Evolutionary conservation across 2,888 invertebrate genomes (phyloP).

Genomic region (Pheosia tremula): DNA sequence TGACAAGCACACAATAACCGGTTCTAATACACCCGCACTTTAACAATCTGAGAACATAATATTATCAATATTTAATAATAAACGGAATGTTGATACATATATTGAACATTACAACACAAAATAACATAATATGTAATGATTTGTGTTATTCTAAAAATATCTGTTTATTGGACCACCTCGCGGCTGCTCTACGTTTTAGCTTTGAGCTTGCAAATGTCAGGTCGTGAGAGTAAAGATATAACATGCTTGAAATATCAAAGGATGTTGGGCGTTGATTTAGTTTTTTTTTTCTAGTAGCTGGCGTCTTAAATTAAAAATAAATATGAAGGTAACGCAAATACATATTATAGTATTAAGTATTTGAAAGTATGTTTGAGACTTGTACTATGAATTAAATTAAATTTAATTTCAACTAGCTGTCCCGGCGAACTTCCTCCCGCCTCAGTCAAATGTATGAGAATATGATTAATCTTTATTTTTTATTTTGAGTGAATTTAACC

Average conservation of each 20-base stretch:
- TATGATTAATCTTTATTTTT: too few relatives aligned
- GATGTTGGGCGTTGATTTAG: not conserved
- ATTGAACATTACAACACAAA: not conserved
- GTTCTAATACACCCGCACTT: not conserved
- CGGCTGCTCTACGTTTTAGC: slow-evolving; percentile 8
- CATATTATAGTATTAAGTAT: too few relatives aligned
- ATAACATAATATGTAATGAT: slow-evolving; percentile 7
- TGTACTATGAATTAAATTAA: too few relatives aligned
- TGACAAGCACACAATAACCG: not conserved
- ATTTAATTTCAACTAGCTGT: too few relatives aligned
- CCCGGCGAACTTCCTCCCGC: too few relatives aligned
- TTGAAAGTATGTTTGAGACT: too few relatives aligned
- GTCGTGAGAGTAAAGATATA: not conserved
- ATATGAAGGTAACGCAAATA: too few relatives aligned
- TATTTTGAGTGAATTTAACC: too few relatives aligned
- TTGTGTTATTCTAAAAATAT: slow-evolving; percentile 13
- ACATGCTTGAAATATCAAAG: slow-evolving; percentile 13
- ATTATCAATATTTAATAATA: slow-evolving; percentile 7
- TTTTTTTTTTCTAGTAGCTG: not conserved
- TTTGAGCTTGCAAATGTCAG: slow-evolving; percentile 1
- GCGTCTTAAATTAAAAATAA: not conserved
- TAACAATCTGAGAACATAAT: not conserved
- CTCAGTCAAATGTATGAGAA: too few relatives aligned
- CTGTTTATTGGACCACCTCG: slow-evolving; percentile 6
- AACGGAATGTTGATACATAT: not conserved